These are phyloP conservation scores for Macroramphosus scolopax DNA, from an alignment of 2,797 vertebrate genomes.

Conservation along the genomic window DNA sequence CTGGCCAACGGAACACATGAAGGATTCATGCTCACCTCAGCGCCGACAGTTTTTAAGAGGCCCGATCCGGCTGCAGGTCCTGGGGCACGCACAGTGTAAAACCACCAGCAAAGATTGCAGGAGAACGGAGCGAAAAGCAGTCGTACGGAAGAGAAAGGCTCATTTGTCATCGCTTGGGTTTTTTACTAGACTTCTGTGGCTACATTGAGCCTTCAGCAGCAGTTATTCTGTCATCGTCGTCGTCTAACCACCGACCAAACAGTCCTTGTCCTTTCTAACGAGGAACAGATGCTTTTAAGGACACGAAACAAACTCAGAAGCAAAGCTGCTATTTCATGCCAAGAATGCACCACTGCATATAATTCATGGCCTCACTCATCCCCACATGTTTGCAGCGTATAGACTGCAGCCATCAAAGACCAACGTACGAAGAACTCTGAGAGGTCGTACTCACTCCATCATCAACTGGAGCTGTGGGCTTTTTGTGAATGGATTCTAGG, in stretches of 20 bases:
- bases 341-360: conserved; percentile 12
- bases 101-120: conserved; percentile 32
- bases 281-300: conserved; percentile 16
- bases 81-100: no score
- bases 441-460: background rate
- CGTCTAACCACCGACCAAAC: conserved; percentile 46
- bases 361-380: conserved; percentile 5
- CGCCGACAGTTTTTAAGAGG: no score
- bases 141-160: conserved; percentile 57
- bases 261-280: conserved; percentile 30
- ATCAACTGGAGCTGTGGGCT: conserved; percentile 13
- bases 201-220: conserved; percentile 27
- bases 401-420: conserved; percentile 24
- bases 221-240: conserved; percentile 31
- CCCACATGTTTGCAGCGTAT: conserved; percentile 9
- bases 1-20: no score
- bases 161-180: conserved; percentile 53
- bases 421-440: conserved; percentile 27
- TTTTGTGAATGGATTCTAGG: conserved; percentile 12
- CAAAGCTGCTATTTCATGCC: conserved; percentile 21
- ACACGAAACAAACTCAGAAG: conserved; percentile 23
- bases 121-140: conserved; percentile 58
- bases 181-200: conserved; percentile 34
- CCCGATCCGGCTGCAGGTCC: no score
- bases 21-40: no score